Conservation (phyloP, 2,113 vertebrate species). For the Nipponia nippon region DNA sequence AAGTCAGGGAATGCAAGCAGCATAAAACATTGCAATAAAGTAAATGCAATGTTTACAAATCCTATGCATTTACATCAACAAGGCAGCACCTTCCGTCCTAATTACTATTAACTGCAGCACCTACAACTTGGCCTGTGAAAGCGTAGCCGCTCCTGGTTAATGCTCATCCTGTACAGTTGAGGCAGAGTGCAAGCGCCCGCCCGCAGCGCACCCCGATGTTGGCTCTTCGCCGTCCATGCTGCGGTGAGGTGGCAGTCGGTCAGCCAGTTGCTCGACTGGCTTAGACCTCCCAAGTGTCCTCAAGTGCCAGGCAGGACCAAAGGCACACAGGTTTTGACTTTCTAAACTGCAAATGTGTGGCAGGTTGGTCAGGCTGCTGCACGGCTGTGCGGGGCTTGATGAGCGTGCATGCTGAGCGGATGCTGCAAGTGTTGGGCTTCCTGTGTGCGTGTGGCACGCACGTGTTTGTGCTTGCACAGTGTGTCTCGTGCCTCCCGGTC, state of each 20-base stretch:
- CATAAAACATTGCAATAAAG: neutral
- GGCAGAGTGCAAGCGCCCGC: neutral
- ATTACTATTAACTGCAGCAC: neutral
- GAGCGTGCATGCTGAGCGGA: neutral
- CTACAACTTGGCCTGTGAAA: too few species aligned
- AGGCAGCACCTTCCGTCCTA: too few species aligned
- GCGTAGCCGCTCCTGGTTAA: neutral
- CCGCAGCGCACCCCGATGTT: accelerated
- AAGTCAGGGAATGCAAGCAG: too few species aligned
- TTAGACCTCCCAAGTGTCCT: neutral
- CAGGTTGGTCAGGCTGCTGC: neutral
- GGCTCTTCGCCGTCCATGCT: neutral
- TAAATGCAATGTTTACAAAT: too few species aligned
- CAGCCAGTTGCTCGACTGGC: neutral
- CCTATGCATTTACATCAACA: too few species aligned
- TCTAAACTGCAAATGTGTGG: neutral
- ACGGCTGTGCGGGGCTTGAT: too few species aligned
- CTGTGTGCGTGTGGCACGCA: accelerated
- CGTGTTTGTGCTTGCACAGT: too few species aligned
- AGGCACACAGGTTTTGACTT: neutral
- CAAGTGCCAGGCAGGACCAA: neutral
- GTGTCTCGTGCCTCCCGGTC: neutral
- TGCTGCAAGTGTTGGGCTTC: neutral
- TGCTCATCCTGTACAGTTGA: neutral
- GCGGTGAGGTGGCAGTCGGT: neutral